Base-by-base conservation (phyloP, 2,113 vertebrate species). In the Elachura formosa region DNA sequence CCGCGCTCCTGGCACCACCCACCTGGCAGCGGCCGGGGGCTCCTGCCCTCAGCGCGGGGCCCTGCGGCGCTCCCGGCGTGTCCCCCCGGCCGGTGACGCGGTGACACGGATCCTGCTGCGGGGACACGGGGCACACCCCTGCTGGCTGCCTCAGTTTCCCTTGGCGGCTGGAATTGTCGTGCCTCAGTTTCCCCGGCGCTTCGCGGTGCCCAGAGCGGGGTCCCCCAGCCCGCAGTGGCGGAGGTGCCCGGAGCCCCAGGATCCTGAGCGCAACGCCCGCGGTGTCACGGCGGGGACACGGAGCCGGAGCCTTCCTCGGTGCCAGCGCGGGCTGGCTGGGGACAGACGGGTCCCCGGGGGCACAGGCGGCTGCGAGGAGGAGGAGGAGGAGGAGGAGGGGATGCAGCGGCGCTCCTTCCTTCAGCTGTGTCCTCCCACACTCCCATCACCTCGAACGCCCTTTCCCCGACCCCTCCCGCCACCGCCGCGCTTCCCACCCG, bases 291-390 rank as follows among this genome's bases (percentile, higher is more conserved):
- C 52, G 1, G 58, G 72, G 33, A 38, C n/a, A 2, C 3, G 19
- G 46, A 75, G 77, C 33, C 1, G 28, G 92, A 25, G 2, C 18
- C 10, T 2, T 4, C 10, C 34, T 4, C 17, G 26, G 66, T 73
- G 86, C 34, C 83, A 28, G 73, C 29, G 6, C 72, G 13, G 73
- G 83, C 94, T 84, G 92, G 63, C 85, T 84, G 90, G 94, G 90
- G 92, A 93, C 92, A 82, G 69, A 5, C 61, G 29, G 66, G 79
- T 73, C 90, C 90, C 49, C 5, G 40, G 45, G 78, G 89, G 76
- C 64, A 64, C 54, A 67, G 77, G 84, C 52, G 24, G 74, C 41
- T 49, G 86, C 10, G 33, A 26, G 51, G 12, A 20, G 34, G 48
- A 29, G 38, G 11, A n/a, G n/a, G n/a, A n/a, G n/a, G n/a, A n/a